Evolutionary conservation across 2,888 invertebrate species (phyloP).

Genomic region (Pristionchus maxplancki): DNA sequence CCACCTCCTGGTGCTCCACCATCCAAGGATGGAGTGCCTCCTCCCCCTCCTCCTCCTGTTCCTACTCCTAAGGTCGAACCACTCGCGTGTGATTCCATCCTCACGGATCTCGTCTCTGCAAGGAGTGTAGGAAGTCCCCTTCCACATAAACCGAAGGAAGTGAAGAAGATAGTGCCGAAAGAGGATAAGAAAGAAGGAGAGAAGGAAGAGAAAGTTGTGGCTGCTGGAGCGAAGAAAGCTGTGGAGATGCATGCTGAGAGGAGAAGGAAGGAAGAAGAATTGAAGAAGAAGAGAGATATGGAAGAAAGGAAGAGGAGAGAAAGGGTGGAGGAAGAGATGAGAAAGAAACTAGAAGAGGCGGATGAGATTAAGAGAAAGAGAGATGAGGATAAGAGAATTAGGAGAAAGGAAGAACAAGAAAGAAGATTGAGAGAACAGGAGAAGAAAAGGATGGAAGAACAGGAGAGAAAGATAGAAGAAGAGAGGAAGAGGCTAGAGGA

Average conservation of each 20-base stretch:
- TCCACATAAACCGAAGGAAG: constrained; percentile 11
- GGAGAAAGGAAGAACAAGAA: neutral
- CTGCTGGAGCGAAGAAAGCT: constrained; percentile 43
- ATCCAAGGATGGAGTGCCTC: neutral
- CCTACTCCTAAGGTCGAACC: constrained; percentile 45
- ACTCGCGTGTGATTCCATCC: constrained; percentile 48
- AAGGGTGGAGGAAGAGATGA: neutral
- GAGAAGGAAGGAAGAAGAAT: constrained; percentile 28
- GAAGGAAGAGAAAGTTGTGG: constrained; percentile 45
- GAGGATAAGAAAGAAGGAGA: constrained; percentile 13
- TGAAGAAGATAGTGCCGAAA: neutral
- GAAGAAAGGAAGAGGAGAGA: constrained; percentile 46
- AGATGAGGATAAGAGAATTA: constrained; percentile 37
- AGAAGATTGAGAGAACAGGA: neutral
- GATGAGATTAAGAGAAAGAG: constrained; percentile 52
- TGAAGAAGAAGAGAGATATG: constrained; percentile 42
- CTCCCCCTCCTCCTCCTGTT: constrained; percentile 17
- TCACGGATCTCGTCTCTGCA: constrained; percentile 49
- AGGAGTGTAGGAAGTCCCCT: neutral
- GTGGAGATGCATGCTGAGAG: constrained; percentile 46
- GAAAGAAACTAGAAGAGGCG: constrained; percentile 29
- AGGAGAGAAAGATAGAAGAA: neutral
- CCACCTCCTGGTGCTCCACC: constrained; percentile 7
- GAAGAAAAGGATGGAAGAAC: constrained; percentile 17
- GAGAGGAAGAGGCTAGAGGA: constrained; percentile 3